phyloP scores from a whole-genome alignment of 2,797 vertebrate genomes.

The Adelosebastes latens region DNA sequence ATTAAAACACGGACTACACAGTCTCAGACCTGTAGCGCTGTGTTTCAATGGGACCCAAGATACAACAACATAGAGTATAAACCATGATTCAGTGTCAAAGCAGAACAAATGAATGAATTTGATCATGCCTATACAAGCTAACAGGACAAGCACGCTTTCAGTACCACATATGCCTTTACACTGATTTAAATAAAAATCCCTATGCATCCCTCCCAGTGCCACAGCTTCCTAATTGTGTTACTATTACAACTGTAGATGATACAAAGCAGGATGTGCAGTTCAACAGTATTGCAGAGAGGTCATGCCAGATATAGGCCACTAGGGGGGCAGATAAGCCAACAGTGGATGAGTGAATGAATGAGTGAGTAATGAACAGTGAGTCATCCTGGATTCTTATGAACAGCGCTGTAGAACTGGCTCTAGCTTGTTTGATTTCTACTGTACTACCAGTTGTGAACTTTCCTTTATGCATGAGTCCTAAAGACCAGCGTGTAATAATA shows the following conservation, averaged over 20 bases:
- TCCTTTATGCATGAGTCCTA: background rate
- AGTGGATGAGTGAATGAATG: constrained; percentile 20
- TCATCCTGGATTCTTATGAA: background rate
- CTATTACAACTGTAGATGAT: background rate
- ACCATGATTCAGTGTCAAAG: background rate
- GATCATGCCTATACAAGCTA: background rate
- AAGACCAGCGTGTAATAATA: background rate
- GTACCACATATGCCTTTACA: background rate
- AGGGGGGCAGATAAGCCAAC: constrained; percentile 51
- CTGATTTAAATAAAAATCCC: background rate
- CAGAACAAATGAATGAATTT: background rate
- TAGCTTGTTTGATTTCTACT: constrained; percentile 9
- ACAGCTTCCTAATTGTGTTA: background rate
- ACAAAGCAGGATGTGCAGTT: background rate
- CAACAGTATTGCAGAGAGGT: background rate
- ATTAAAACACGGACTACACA: no score
- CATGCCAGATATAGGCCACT: constrained; percentile 38
- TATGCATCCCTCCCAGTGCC: background rate
- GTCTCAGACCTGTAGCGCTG: background rate
- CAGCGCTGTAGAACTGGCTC: background rate
- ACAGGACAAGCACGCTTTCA: background rate
- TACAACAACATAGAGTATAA: background rate
- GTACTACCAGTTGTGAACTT: background rate
- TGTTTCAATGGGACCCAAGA: background rate
- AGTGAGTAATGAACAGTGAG: constrained; percentile 35